A percentile compares a stretch with the other conserved stretches of the same genome.
Evolutionary conservation across 1,140 invertebrate genomes (phyloP).

Genomic region (Ridgeia piscesae): DNA sequence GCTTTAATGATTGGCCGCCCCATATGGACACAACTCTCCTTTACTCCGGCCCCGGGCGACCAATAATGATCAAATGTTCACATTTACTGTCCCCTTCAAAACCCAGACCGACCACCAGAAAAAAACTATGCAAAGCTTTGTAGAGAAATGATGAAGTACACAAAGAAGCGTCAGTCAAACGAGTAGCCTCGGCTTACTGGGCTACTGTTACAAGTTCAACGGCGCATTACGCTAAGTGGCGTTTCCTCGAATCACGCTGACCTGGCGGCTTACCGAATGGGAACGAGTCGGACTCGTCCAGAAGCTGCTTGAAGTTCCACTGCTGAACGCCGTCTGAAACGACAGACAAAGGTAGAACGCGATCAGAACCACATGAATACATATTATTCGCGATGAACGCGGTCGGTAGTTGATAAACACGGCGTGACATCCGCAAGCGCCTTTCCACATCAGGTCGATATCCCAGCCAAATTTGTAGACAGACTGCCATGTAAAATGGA

Average conservation of each 20-base stretch:
- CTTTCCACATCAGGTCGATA: background rate
- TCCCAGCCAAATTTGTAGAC: background rate
- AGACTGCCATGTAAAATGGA: background rate
- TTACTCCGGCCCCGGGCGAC: too few relatives aligned
- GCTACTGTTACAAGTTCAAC: background rate
- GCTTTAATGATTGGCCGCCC: too few relatives aligned
- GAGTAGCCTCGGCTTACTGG: background rate
- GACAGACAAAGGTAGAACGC: background rate
- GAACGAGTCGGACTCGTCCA: background rate
- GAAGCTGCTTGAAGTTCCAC: background rate
- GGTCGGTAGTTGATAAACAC: background rate
- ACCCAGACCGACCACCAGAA: too few relatives aligned
- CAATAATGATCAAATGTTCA: too few relatives aligned
- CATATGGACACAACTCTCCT: too few relatives aligned
- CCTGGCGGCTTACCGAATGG: background rate
- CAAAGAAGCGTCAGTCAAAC: background rate
- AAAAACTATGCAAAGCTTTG: background rate
- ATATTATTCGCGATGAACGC: background rate
- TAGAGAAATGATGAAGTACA: background rate
- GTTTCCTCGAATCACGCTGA: background rate
- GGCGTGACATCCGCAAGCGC: background rate
- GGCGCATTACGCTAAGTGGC: background rate
- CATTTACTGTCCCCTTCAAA: too few relatives aligned
- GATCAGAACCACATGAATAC: background rate
- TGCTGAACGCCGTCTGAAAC: background rate